These are phyloP conservation scores for Phrynocephalus guinanensis DNA, from an alignment of 2,797 vertebrate species.

Conservation along the genomic window DNA sequence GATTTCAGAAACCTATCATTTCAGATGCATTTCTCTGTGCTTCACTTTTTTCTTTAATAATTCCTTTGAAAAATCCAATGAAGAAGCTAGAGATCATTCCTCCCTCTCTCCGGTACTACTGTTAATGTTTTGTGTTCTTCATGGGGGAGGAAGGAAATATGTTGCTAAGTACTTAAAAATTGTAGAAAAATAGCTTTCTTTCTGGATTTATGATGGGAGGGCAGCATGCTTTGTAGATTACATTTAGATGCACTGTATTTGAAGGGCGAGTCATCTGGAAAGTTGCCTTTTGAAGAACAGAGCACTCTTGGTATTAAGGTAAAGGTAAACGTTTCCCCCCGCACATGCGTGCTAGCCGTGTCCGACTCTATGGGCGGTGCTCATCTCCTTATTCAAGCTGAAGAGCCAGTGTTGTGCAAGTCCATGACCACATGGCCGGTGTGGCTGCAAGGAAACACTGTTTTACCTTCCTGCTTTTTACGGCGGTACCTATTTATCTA, in stretches of 20 bases:
- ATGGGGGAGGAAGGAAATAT: too few species aligned
- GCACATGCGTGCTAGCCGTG: too few species aligned
- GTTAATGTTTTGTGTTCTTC: background rate
- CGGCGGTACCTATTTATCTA: too few species aligned
- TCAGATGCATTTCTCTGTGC: conserved; percentile 31
- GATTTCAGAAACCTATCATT: conserved; percentile 47
- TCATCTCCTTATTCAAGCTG: too few species aligned
- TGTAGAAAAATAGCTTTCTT: background rate
- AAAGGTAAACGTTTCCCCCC: too few species aligned
- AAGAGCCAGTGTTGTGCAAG: too few species aligned
- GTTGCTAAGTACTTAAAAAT: background rate
- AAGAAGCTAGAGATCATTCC: conserved; percentile 26
- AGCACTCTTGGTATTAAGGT: background rate
- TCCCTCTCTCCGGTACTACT: background rate
- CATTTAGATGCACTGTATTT: background rate
- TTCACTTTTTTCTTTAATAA: conserved; percentile 46
- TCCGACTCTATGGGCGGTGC: too few species aligned
- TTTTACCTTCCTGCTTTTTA: too few species aligned
- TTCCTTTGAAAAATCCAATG: conserved; percentile 5
- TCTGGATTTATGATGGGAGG: too few species aligned
- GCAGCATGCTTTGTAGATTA: background rate
- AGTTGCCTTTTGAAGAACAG: too few species aligned
- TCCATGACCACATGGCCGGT: too few species aligned
- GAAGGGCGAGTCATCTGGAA: background rate
- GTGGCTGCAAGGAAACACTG: too few species aligned